phyloP scores from a whole-genome alignment of 2,888 invertebrate species.

The Tolmerus cingulatus region DNA sequence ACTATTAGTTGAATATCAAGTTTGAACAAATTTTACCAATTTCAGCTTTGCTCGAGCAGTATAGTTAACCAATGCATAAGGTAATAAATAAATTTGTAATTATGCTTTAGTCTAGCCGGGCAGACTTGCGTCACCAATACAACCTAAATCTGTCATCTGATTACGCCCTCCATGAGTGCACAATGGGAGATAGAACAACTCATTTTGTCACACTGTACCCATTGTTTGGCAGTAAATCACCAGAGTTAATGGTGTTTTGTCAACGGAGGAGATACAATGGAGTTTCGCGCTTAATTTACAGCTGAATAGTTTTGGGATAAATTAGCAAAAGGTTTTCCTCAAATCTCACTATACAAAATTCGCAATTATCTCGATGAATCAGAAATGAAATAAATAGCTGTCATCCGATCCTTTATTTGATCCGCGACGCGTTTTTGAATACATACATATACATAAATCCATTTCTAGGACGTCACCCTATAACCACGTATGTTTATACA shows the following conservation, averaged over 20 bases:
- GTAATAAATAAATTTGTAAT: background rate
- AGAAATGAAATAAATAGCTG: background rate
- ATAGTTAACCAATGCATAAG: background rate
- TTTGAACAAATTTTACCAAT: background rate
- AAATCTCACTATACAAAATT: constrained; percentile 7
- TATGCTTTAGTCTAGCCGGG: background rate
- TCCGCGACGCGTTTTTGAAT: background rate
- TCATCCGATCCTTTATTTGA: background rate
- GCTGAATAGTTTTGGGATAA: constrained; percentile 7
- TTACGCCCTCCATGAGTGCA: background rate
- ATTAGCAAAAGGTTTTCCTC: background rate
- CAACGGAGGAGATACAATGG: background rate
- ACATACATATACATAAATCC: background rate
- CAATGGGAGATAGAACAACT: background rate
- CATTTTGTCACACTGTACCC: background rate
- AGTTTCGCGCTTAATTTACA: constrained; percentile 18
- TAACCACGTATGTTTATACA: background rate
- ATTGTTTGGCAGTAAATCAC: background rate
- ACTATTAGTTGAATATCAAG: background rate
- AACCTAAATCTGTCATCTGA: background rate
- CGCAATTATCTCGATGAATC: background rate
- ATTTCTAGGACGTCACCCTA: background rate
- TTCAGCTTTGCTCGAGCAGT: background rate
- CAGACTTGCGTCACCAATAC: background rate
- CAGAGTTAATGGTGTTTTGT: constrained; percentile 21